Percentiles rank a stretch among this genome's conserved stretches.
Conservation (phyloP, 2,888 invertebrate species). For the Parasteatoda lunata region DNA sequence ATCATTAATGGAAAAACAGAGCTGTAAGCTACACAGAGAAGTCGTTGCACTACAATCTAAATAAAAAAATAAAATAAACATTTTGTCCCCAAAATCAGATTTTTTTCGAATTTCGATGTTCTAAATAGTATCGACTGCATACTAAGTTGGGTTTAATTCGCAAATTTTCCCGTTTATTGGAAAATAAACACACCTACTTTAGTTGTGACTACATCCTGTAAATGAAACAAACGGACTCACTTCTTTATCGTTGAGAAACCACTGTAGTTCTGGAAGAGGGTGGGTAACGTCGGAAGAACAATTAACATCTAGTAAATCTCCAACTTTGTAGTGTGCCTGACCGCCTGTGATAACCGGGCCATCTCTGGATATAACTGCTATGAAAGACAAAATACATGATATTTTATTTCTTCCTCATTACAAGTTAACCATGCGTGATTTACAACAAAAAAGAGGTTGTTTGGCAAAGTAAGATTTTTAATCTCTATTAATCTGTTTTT, state of each 20-base stretch:
- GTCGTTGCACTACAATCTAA: too few species aligned
- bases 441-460: not conserved
- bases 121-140: too few species aligned
- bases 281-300: conserved; percentile 64
- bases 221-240: not conserved
- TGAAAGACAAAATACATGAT: not conserved
- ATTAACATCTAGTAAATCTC: conserved; percentile 64
- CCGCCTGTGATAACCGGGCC: conserved; percentile 66
- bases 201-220: too few species aligned
- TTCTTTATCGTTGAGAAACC: conserved; percentile 68
- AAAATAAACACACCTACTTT: too few species aligned
- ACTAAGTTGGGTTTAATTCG: too few species aligned
- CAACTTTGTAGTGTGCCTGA: conserved; percentile 51
- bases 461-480: not conserved
- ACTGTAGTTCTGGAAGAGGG: conserved; percentile 63
- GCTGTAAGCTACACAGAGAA: too few species aligned
- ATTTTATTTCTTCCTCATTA: not conserved
- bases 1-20: too few species aligned
- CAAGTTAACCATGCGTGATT: not conserved
- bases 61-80: too few species aligned
- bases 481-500: too few species aligned
- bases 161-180: too few species aligned
- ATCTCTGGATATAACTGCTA: conserved; percentile 38
- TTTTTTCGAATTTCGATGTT: too few species aligned
- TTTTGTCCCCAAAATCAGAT: too few species aligned